Conservation (phyloP, 2,797 vertebrate genomes). For the Smutsia temminckii region DNA sequence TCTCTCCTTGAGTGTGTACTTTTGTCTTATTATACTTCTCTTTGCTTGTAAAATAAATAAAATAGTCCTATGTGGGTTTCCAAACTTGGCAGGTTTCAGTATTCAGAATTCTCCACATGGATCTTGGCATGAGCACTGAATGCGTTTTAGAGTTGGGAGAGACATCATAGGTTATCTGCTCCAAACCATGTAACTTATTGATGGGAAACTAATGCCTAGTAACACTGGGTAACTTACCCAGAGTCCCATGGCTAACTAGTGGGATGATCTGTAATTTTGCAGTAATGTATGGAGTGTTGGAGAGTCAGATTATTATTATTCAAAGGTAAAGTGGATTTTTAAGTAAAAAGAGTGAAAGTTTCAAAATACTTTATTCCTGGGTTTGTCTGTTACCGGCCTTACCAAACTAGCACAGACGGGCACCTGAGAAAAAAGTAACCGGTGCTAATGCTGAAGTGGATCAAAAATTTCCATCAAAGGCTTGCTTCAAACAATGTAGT, state of each 20-base stretch:
- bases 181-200: neutral
- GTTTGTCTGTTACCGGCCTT: constrained; percentile 10
- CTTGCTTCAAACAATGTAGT: neutral
- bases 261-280: neutral
- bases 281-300: neutral
- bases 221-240: neutral
- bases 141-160: neutral
- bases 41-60: neutral
- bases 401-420: neutral
- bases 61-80: neutral
- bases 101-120: neutral
- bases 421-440: neutral
- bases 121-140: neutral
- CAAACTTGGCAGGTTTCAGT: neutral
- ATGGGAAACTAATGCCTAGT: neutral
- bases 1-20: no score
- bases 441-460: neutral
- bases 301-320: neutral
- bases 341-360: constrained; percentile 32
- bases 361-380: constrained; percentile 37
- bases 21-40: no score
- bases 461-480: neutral
- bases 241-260: neutral
- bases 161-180: neutral
- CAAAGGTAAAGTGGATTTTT: neutral